These are phyloP conservation scores for Melanotus villosus DNA, from an alignment of 2,888 invertebrate genomes.

Conservation along the genomic window DNA sequence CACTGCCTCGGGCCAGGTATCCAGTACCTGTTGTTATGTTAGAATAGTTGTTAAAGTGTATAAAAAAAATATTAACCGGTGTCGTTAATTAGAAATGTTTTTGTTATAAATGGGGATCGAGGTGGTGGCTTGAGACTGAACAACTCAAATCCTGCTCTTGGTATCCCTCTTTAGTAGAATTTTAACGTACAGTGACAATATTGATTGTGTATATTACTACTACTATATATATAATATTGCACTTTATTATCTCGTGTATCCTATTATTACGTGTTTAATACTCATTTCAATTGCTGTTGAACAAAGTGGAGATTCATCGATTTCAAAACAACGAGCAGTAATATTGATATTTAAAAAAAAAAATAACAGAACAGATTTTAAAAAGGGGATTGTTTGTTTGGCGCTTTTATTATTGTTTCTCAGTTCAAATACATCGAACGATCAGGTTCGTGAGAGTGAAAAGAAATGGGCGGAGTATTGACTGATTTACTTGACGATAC, in stretches of 20 bases:
- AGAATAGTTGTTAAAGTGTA: conserved; percentile 51
- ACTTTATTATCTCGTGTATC: conserved; percentile 40
- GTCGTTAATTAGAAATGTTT: conserved; percentile 41
- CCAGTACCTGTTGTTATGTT: conserved; percentile 54
- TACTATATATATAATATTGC: conserved; percentile 24
- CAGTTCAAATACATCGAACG: conserved; percentile 8
- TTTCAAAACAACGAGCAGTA: conserved; percentile 45
- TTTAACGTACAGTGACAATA: conserved; percentile 47
- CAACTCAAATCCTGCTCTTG: conserved; percentile 11
- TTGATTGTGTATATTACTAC: conserved; percentile 43
- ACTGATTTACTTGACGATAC: not conserved
- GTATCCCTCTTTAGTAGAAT: conserved; percentile 26
- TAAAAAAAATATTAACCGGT: conserved; percentile 40
- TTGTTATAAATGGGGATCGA: conserved; percentile 30
- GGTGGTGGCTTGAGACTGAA: conserved; percentile 16
- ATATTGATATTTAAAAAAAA: no score
- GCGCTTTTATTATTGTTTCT: conserved; percentile 23
- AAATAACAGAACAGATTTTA: not conserved
- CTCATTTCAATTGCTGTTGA: conserved; percentile 28
- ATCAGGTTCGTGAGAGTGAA: not conserved
- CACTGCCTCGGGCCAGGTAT: conserved; percentile 56
- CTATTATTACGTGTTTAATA: conserved; percentile 26
- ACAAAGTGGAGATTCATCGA: conserved; percentile 39
- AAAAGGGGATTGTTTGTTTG: conserved; percentile 37
- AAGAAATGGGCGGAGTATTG: not conserved